These are phyloP conservation scores for Homalodisca vitripennis DNA, from an alignment of 1,140 invertebrate species.

Conservation along the genomic window DNA sequence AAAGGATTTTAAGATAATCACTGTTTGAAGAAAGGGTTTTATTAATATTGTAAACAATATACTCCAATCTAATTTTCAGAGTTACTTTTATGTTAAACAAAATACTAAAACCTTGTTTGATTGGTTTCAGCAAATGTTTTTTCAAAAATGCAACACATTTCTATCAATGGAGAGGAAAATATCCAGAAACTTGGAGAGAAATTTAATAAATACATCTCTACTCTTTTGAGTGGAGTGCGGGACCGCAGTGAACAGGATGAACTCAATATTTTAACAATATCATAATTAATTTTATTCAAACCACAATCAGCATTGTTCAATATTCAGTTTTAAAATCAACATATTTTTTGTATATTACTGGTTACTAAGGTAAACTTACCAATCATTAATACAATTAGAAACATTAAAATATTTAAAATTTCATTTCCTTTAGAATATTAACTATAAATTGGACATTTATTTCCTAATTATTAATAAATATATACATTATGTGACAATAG, in stretches of 20 bases:
- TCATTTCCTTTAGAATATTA: background rate
- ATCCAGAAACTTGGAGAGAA: background rate
- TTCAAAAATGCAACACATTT: background rate
- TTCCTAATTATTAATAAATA: too few species aligned
- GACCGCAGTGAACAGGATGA: constrained; percentile 16
- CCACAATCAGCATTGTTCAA: background rate
- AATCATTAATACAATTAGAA: background rate
- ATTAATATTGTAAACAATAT: too few species aligned
- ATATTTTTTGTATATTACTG: background rate
- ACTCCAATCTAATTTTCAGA: background rate
- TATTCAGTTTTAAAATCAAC: background rate
- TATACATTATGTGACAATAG: too few species aligned
- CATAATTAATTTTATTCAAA: background rate
- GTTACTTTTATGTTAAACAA: background rate
- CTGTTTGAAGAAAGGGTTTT: too few species aligned
- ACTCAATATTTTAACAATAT: constrained; percentile 13
- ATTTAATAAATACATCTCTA: constrained; percentile 1
- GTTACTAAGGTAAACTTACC: background rate
- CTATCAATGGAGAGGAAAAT: constrained; percentile 5
- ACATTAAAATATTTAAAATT: background rate
- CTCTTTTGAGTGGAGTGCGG: background rate
- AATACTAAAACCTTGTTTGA: background rate
- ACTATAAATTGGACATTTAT: background rate
- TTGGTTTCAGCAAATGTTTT: constrained; percentile 1
- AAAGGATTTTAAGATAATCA: too few species aligned